phyloP scores from a whole-genome alignment of 1,140 invertebrate species.

The Gyrodactylus bullatarudis region DNA sequence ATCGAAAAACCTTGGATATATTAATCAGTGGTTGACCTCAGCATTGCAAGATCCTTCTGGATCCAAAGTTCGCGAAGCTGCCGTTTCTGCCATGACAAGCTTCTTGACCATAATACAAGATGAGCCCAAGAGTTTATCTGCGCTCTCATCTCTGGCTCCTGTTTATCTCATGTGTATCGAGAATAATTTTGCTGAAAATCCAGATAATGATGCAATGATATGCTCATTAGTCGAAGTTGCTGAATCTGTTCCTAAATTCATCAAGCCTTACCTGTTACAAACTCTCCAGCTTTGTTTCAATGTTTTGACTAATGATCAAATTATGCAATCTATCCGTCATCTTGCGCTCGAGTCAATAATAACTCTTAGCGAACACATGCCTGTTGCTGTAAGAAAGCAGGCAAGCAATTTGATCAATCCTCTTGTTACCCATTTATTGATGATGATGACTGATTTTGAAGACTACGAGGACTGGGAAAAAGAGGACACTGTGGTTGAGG shows the following conservation, averaged over 20 bases:
- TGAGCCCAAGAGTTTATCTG: neutral
- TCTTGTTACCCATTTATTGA: constrained; percentile 39
- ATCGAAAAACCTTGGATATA: neutral
- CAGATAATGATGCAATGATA: constrained; percentile 54
- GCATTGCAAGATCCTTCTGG: neutral
- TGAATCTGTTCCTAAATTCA: constrained; percentile 58
- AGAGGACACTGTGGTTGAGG: constrained; percentile 21
- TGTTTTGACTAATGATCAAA: constrained; percentile 35
- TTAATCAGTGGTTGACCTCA: neutral
- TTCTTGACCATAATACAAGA: constrained; percentile 7
- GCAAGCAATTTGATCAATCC: neutral
- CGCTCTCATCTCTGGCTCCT: neutral
- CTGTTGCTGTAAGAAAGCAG: constrained; percentile 67
- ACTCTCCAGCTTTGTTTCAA: constrained; percentile 66
- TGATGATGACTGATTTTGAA: constrained; percentile 85
- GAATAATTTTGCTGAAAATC: constrained; percentile 32
- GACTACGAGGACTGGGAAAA: constrained; percentile 53
- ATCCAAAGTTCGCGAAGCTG: neutral
- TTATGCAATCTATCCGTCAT: constrained; percentile 51
- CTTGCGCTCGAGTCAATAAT: constrained; percentile 66
- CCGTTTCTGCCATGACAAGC: neutral
- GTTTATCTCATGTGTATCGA: constrained; percentile 25
- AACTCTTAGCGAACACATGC: constrained; percentile 61
- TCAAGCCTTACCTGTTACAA: constrained; percentile 44
- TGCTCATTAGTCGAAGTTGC: constrained; percentile 68